phyloP scores from a whole-genome alignment of 2,797 vertebrate genomes.

The Pogoniulus pusillus region DNA sequence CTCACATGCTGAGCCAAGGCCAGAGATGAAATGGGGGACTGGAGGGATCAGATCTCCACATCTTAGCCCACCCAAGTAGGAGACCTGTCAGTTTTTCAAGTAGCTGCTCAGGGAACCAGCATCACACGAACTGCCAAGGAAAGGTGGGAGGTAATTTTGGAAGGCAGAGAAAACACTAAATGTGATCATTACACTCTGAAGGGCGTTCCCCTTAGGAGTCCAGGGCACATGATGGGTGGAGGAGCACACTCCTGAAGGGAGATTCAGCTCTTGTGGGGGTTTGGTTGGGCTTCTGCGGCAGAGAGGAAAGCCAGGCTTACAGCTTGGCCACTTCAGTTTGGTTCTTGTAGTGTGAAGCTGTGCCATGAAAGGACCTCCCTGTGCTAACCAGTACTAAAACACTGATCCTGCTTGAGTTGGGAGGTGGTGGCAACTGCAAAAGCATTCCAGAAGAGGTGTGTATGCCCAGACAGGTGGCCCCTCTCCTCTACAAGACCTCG shows the following conservation, averaged over 20 bases:
- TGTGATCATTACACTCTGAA: neutral
- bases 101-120: neutral
- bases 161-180: fast-evolving
- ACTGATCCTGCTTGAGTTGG: neutral
- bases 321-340: neutral
- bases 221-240: fast-evolving
- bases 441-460: neutral
- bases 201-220: neutral
- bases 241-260: neutral
- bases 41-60: neutral
- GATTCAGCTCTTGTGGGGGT: neutral
- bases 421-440: neutral
- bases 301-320: neutral
- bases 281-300: neutral
- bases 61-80: neutral
- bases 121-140: fast-evolving
- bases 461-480: neutral
- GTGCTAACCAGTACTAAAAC: neutral
- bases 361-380: neutral
- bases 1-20: neutral
- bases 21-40: neutral
- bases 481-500: neutral
- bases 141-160: neutral
- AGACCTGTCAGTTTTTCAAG: neutral
- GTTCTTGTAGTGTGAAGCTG: neutral